Base-by-base conservation (phyloP, 1,140 invertebrate species). In the Reticulitermes speratus region DNA sequence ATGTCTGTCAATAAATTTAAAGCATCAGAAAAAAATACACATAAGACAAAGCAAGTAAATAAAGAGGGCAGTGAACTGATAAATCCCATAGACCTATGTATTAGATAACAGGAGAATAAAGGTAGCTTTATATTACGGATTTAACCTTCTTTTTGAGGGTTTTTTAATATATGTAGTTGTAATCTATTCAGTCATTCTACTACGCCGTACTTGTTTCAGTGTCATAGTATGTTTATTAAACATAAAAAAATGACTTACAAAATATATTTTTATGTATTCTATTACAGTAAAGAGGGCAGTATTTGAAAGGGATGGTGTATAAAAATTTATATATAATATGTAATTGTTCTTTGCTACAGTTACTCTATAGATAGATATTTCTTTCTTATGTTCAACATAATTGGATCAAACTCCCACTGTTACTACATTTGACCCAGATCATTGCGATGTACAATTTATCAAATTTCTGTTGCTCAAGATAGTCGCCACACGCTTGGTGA, bases 141-240 rank as follows among this genome's bases (percentile, higher is more conserved):
- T 1, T 25, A 0, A 0, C 25, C 2, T 75, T 75, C n/a, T 25
- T 75, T 75, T 75, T 9, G 65, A 75, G n/a, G n/a, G 30, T 75
- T 30, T 3, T 30, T 75, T 25, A 75, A 75, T 75, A n/a, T 75
- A 30, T 25, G 25, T 75, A 30, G 65, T 30, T 75, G 65, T 75
- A 75, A 75, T 75, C n/a, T 75, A 75, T 75, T 75, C 65, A 75
- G n/a, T 75, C 65, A 14, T 75, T 75, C 8, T 25, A 75, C 65
- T 75, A 75, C n/a, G 65, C 65, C 25, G 5, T 1, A 75, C 65
- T 75, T 75, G 65, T 30, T 30, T 75, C 7, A 75, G 25, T n/a
- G n/a, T 16, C n/a, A n/a, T 30, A 25, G 65, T 25, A 25, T n/a
- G n/a, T 75, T 75, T 75, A 75, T 75, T 75, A 75, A 30, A 5